Evolutionary conservation across 1,140 invertebrate genomes (phyloP), one percentile per base, ranked within the genome.

Genomic region (Zaprionus ornatus): DNA sequence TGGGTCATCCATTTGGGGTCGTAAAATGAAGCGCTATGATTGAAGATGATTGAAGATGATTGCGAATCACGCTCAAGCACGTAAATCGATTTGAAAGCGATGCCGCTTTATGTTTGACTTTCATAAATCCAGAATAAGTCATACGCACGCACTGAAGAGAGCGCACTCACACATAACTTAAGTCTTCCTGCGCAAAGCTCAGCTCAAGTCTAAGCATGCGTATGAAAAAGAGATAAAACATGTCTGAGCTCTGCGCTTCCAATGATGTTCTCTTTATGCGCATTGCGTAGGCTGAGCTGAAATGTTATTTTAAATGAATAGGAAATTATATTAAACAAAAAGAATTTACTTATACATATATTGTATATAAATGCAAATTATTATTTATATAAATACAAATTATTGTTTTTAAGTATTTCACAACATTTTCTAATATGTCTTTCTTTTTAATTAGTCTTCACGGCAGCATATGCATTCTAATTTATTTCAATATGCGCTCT

Each of bases 11-110:
- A 48, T 62, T 64, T 62, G 19, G 19, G 54, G 32, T 42, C 67
- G 59, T 70, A 63, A 70, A 74, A 23, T 60, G 52, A 80, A 80
- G 77, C 62, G 40, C 59, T 63, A 65, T 66, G 73, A 88, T 65
- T 65, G 68, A 71, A 54, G 61, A 71, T 74, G 72, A 69, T 82
- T 77, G 68, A 67, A 74, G 62, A 74, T 83, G 84, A 73, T 70
- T 66, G 68, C 78, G 65, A 66, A 60, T 77, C 27, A 37, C 25
- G 9, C 15, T 37, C 15, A 52, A 40, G 52, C 45, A 35, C 32
- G 60, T 63, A 42, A 9, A 54, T 66, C 62, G 74, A 67, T 37
- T 42, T 37, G n/a, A n/a, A 23, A 27, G 35, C 29, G 27, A 71
- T 27, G 61, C 19, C 62, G 25, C 5, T 29, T 50, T 12, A 25